Percentiles rank a stretch among this genome's conserved stretches.
Evolutionary conservation across 2,797 vertebrate genomes (phyloP).

Genomic region (Botia kubotai): DNA sequence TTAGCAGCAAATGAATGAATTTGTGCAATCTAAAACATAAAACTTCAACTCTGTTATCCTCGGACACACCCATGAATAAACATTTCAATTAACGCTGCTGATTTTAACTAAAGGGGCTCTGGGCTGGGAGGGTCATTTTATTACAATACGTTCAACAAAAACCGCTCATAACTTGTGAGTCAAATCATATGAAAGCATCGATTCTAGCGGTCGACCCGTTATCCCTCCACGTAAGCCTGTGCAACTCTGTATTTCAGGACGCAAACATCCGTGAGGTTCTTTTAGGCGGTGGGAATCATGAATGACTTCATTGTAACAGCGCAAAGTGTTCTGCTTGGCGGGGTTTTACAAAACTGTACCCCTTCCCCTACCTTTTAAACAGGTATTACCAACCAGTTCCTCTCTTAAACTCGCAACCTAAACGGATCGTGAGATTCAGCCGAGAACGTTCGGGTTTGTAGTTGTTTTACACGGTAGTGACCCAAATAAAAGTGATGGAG

Average conservation of each 20-base stretch:
- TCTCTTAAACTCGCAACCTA: background rate
- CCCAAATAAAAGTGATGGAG: constrained; percentile 51
- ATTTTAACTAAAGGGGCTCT: background rate
- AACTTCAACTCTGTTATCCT: constrained; percentile 2
- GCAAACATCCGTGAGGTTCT: constrained; percentile 13
- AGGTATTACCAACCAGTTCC: background rate
- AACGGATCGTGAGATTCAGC: background rate
- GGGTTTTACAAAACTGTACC: constrained; percentile 46
- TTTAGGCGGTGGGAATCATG: constrained; percentile 23
- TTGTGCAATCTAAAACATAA: background rate
- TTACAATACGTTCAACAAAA: background rate
- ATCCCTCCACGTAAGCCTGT: background rate
- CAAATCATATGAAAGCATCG: constrained; percentile 6
- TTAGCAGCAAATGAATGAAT: background rate
- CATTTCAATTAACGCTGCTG: background rate
- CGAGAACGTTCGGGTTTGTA: background rate
- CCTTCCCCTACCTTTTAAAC: constrained; percentile 9
- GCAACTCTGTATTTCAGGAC: constrained; percentile 11
- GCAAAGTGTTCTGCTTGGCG: constrained; percentile 49
- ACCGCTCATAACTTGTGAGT: background rate
- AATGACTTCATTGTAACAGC: constrained; percentile 55
- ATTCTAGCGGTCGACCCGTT: background rate
- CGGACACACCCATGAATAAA: constrained; percentile 41
- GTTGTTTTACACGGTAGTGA: constrained; percentile 1
- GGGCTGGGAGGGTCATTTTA: background rate